A percentile compares a stretch with the other conserved stretches of the same genome.
phyloP scores from a whole-genome alignment of 35 echinoderm and acorn worm species.

The Stichopus chloronotus region DNA sequence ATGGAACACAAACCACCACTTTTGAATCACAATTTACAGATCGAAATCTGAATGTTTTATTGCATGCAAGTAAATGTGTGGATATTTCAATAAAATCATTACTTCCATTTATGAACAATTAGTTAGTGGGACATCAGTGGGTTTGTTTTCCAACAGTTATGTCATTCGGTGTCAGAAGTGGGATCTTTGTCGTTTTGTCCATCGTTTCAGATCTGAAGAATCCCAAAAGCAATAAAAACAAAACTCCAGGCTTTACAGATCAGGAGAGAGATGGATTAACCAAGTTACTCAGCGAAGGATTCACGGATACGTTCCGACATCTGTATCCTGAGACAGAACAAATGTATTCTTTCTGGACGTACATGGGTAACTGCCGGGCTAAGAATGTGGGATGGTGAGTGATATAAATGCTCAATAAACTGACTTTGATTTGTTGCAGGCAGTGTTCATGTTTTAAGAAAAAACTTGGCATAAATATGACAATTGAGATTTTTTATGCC shows the following conservation, averaged over 20 bases:
- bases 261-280: conserved; percentile 92
- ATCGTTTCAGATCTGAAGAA: conserved; percentile 81
- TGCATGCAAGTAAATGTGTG: no score
- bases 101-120: no score
- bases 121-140: no score
- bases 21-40: no score
- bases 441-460: no score
- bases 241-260: conserved; percentile 89
- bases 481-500: no score
- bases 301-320: conserved; percentile 85
- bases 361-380: conserved; percentile 93
- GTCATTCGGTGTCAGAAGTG: background rate
- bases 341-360: conserved; percentile 92
- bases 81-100: no score
- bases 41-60: no score
- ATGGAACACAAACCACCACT: no score
- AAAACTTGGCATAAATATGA: no score
- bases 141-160: background rate
- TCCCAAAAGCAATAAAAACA: conserved; percentile 92
- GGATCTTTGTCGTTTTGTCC: background rate
- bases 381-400: conserved; percentile 95
- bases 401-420: no score
- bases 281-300: conserved; percentile 68
- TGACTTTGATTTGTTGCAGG: no score
- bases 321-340: conserved; percentile 88